phyloP scores from a whole-genome alignment of 2,113 vertebrate species.

The Phyllostomus discolor region DNA sequence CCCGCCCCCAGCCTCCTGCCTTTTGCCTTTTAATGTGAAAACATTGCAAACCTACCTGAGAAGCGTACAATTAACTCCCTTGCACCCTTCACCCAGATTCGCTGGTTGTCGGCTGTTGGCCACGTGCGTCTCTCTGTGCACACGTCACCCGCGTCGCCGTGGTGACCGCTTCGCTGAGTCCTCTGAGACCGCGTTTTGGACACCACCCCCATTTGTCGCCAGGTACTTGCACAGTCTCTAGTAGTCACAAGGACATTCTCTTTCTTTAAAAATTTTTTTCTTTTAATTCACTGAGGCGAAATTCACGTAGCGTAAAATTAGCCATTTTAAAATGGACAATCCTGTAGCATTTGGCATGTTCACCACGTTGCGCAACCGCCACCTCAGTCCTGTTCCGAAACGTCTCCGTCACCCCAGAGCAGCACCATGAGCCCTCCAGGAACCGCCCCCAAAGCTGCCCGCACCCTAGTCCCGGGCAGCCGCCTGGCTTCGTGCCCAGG shows the following conservation, averaged over 20 bases:
- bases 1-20: background rate
- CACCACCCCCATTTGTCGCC: rapidly evolving
- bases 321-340: background rate
- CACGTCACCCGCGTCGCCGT: too few species aligned
- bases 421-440: background rate
- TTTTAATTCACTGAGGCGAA: background rate
- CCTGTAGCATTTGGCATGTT: rapidly evolving
- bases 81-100: background rate
- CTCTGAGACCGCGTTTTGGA: background rate
- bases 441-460: too few species aligned
- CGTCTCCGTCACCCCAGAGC: background rate
- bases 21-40: conserved; percentile 6
- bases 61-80: background rate
- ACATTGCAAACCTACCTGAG: background rate
- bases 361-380: rapidly evolving
- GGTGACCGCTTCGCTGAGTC: background rate
- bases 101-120: too few species aligned
- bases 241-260: background rate
- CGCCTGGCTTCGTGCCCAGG: rapidly evolving
- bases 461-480: background rate
- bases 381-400: background rate
- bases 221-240: background rate
- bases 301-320: background rate
- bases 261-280: background rate
- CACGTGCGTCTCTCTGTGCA: too few species aligned